Evolutionary conservation across 2,113 vertebrate species (phyloP), one percentile per base, ranked within the genome.

Genomic region (Sigmodon hispidus): DNA sequence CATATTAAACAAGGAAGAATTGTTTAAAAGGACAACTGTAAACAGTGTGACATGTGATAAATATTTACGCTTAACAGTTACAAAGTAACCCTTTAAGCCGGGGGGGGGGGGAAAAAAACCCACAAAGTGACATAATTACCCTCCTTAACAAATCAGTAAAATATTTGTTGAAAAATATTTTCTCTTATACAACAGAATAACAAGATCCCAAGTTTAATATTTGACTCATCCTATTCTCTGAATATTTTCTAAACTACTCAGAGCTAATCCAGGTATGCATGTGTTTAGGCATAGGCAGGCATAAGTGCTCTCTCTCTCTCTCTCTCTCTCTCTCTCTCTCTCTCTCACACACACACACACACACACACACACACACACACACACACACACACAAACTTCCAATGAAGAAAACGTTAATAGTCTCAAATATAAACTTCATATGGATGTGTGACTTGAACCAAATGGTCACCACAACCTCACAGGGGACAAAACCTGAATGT

Each of bases 31-130:
- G 12, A 45, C 22, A 40, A 40, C 45, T 89, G 45, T 75, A 94
- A 85, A 89, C 45, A 91, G 26, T 15, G 12, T 50, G 83, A 80
- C 8, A 1, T 84, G 11, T 75, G 81, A 48, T 89, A 80, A 69
- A 89, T 83, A 67, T 86, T 93, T 93, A 91, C 59, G 50, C 34
- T 91, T 55, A 92, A 90, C 50, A 50, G n/a, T 48, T 84, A 55
- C 73, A 75, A 94, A 88, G 65, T 75, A 97, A 95, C 31, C 48
- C 57, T 91, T 86, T 81, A 91, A 70, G 61, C 34, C 85, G 59
- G n/a, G n/a, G n/a, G n/a, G n/a, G n/a, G n/a, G n/a, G n/a, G n/a
- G n/a, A n/a, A n/a, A 89, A 79, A 95, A 87, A 55, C n/a, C n/a
- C 24, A 48, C 92, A 94, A 75, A 96, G n/a, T 10, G 16, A 81